phyloP scores from a whole-genome alignment of 2,113 vertebrate genomes.

The Poeciliopsis turrubarensis region DNA sequence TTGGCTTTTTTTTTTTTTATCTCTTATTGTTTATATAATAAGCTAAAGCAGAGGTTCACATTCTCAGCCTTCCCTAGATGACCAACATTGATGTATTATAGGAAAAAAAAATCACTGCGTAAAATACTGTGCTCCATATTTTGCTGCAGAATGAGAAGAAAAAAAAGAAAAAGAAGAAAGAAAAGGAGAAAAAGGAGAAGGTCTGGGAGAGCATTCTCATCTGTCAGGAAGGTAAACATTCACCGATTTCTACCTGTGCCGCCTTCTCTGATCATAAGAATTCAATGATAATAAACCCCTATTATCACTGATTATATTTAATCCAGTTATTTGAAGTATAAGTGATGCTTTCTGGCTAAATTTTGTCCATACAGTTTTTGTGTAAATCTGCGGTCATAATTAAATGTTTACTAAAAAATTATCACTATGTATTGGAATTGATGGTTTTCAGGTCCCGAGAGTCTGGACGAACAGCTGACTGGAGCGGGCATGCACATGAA shows the following conservation, averaged over 20 bases:
- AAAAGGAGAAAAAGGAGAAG: conserved; percentile 34
- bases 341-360: background rate
- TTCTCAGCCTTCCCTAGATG: too few species aligned
- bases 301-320: background rate
- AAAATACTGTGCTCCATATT: background rate
- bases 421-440: background rate
- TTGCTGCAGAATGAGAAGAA: conserved; percentile 62
- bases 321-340: background rate
- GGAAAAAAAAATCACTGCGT: background rate
- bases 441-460: conserved; percentile 24
- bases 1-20: too few species aligned
- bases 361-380: background rate
- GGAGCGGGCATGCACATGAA: background rate
- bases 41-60: background rate
- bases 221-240: conserved; percentile 30
- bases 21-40: background rate
- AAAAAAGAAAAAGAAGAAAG: conserved; percentile 57
- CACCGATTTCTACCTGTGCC: background rate
- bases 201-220: conserved; percentile 28
- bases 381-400: background rate
- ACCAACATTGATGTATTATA: background rate
- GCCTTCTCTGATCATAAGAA: background rate
- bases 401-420: background rate
- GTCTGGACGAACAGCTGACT: background rate
- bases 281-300: background rate